phyloP scores from a whole-genome alignment of 2,797 vertebrate genomes.

The Thalassophryne amazonica region DNA sequence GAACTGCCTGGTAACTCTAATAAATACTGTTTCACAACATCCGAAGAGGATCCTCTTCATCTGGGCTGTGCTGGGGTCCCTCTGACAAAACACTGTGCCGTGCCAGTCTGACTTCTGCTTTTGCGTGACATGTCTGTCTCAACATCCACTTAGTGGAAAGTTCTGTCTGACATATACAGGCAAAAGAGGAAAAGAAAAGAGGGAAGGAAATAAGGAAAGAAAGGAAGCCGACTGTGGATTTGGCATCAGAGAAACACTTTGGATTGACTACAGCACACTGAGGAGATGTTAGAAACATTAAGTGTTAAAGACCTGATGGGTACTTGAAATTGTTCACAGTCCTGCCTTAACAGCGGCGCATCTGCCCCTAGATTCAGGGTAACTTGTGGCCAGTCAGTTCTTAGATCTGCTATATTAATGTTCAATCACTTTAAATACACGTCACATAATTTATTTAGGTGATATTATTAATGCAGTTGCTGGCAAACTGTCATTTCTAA shows the following conservation, averaged over 20 bases:
- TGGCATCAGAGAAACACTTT: background rate
- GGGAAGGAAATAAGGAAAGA: constrained; percentile 33
- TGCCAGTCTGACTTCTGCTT: constrained; percentile 44
- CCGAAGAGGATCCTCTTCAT: no score
- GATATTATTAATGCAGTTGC: constrained; percentile 85
- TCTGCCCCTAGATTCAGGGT: background rate
- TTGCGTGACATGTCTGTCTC: constrained; percentile 17
- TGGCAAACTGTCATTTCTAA: constrained; percentile 82
- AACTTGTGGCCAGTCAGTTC: constrained; percentile 7
- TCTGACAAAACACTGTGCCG: no score
- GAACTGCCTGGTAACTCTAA: background rate
- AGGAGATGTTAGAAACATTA: background rate
- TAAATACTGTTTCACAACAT: background rate
- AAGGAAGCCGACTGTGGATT: background rate
- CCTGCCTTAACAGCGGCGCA: background rate
- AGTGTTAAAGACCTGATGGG: background rate
- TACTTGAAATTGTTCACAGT: background rate
- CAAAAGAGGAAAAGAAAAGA: constrained; percentile 34
- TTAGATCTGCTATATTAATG: constrained; percentile 2
- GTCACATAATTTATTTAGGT: constrained; percentile 37
- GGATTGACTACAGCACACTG: background rate
- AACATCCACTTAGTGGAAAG: constrained; percentile 19
- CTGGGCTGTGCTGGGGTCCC: no score
- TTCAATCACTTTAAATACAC: constrained; percentile 3
- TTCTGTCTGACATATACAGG: constrained; percentile 22